These are phyloP conservation scores for Exocentrus adspersus DNA, from an alignment of 2,888 invertebrate genomes.

Conservation along the genomic window DNA sequence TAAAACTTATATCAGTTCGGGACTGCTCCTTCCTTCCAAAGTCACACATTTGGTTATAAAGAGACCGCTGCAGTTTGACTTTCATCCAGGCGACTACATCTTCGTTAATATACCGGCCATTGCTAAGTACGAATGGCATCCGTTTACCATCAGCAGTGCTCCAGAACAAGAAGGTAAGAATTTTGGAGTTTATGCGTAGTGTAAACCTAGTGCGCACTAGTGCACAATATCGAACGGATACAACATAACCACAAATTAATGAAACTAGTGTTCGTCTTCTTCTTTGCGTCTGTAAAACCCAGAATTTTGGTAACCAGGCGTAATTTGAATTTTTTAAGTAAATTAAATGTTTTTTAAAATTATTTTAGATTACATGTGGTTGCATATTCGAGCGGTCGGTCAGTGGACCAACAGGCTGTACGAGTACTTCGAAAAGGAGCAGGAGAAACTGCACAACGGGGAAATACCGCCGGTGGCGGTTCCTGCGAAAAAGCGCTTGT, in stretches of 20 bases:
- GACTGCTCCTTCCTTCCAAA: constrained; percentile 85
- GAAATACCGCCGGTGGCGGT: constrained; percentile 64
- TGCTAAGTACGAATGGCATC: constrained; percentile 96
- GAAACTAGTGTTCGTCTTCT: no score
- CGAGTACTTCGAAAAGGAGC: constrained; percentile 85
- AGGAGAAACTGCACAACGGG: constrained; percentile 76
- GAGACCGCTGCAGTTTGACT: constrained; percentile 85
- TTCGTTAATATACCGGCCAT: constrained; percentile 93
- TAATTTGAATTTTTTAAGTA: no score
- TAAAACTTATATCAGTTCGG: constrained; percentile 90
- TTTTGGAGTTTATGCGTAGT: no score
- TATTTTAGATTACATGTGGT: constrained; percentile 93
- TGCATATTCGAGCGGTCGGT: constrained; percentile 92
- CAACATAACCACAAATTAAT: no score
- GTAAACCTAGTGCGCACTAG: no score
- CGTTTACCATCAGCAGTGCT: constrained; percentile 95
- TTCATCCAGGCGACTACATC: constrained; percentile 92
- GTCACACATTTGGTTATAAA: constrained; percentile 93
- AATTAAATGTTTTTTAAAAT: no score
- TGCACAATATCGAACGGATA: no score
- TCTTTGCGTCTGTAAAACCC: no score
- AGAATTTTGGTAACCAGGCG: no score
- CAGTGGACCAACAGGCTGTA: constrained; percentile 93
- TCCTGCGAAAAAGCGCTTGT: constrained; percentile 47
- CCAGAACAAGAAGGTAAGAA: constrained; percentile 89